Base-by-base conservation (phyloP, 2,113 vertebrate genomes). In the Mustelus asterias region DNA sequence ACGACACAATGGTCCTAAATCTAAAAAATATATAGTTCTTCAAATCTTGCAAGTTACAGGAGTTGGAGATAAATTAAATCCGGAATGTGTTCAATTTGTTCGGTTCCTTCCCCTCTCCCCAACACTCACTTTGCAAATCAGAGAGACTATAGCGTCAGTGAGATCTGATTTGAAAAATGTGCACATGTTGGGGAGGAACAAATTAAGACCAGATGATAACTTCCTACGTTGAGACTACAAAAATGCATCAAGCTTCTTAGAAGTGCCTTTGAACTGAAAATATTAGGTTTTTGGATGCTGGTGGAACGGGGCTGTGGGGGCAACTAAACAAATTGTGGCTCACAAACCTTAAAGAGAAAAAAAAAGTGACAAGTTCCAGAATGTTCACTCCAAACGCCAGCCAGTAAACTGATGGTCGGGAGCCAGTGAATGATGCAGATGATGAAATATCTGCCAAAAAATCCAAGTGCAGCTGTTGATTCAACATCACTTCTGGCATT, bases 381-480 rank as follows among this genome's bases (percentile, higher is more conserved):
- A 93, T 65, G 33, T 10, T 37, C 60, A n/a, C 60, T 65, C n/a
- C 16, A 33, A 65, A 93, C 8, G 37, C 33, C 29, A 93, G 89
- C 29, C 60, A 93, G 60, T 65, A n/a, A 93, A 93, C 60, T 0
- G 18, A 37, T 65, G 89, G 33, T 65, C 37, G 65, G 2, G 58
- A 93, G 63, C 60, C 60, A 18, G n/a, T 37, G 60, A 37, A 67
- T 65, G 89, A 93, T 63, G 60, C 16, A 37, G 18, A 93, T 33
- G 89, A 22, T 22, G n/a, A 93, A 93, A 93, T 37, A 20, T 33
- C 60, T 93, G 89, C 89, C 89, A 93, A 65, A 37, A 93, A 18
- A 20, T 65, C 29, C 16, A 37, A 93, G 18, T 65, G 89, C 89
- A 93, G 89, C 58, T 93, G 89, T 65, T n/a, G n/a, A 20, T 93